These are phyloP conservation scores for Suncus etruscus DNA, from an alignment of 2,113 vertebrate genomes.

Conservation along the genomic window DNA sequence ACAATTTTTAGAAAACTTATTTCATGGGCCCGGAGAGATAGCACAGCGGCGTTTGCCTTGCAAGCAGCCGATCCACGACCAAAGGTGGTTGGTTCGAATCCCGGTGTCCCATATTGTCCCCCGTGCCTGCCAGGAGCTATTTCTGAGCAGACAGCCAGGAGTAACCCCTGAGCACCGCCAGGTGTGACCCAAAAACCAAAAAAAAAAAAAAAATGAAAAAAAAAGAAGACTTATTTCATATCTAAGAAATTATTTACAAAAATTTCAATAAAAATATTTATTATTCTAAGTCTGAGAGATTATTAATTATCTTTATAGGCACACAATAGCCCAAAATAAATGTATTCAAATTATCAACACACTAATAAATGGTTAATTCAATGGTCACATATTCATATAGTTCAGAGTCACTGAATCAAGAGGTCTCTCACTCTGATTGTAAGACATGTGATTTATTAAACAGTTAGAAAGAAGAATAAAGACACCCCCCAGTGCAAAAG, in stretches of 20 bases:
- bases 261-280: conserved; percentile 33
- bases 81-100: too few species aligned
- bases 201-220: too few species aligned
- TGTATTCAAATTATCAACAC: conserved; percentile 9
- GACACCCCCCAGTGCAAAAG: conserved; percentile 6
- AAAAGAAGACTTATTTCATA: too few species aligned
- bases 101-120: too few species aligned
- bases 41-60: too few species aligned
- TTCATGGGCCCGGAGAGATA: too few species aligned
- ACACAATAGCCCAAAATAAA: conserved; percentile 17
- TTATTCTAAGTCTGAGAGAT: conserved; percentile 13
- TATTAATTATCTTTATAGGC: conserved; percentile 30
- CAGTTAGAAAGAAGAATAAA: conserved; percentile 45
- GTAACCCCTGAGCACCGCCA: too few species aligned
- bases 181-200: too few species aligned
- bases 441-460: conserved; percentile 43
- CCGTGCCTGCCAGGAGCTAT: too few species aligned
- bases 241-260: background rate
- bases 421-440: background rate
- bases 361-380: background rate
- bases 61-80: too few species aligned
- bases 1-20: background rate
- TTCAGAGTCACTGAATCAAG: conserved; percentile 57
- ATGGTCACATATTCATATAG: background rate
- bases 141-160: too few species aligned